Evolutionary conservation across 2,113 vertebrate species (phyloP).

Genomic region (Podocnemis expansa): DNA sequence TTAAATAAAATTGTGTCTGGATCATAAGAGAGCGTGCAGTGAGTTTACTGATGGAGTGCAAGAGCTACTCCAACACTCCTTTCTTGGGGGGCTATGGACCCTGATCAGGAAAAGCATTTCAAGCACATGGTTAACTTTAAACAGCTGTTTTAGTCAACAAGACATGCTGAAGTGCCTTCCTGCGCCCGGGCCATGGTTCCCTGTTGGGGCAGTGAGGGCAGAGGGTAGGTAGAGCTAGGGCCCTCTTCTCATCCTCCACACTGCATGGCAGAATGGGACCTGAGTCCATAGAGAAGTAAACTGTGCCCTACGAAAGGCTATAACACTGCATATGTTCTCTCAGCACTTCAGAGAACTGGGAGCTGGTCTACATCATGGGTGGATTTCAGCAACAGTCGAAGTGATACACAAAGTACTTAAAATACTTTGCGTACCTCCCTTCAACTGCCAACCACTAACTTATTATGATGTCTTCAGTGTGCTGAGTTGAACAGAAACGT

Average conservation of each 20-base stretch:
- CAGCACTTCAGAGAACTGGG: neutral
- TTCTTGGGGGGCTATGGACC: neutral
- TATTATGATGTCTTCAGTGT: too few relatives aligned
- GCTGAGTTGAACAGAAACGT: too few relatives aligned
- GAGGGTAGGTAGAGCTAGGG: neutral
- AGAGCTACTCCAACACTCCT: neutral
- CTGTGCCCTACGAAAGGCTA: neutral
- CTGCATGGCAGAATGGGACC: neutral
- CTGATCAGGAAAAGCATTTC: accelerated
- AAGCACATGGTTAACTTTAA: neutral
- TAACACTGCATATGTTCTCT: neutral
- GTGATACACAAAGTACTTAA: too few relatives aligned
- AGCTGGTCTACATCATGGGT: too few relatives aligned
- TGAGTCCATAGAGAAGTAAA: neutral
- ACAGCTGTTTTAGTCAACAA: neutral
- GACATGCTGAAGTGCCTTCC: neutral
- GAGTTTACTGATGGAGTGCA: accelerated
- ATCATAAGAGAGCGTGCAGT: neutral
- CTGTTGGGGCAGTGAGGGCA: neutral
- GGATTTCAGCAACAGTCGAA: too few relatives aligned
- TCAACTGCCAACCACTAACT: too few relatives aligned
- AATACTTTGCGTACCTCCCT: too few relatives aligned
- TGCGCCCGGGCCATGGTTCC: neutral
- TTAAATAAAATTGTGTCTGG: neutral
- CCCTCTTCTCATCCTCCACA: neutral